Conservation (phyloP, 1,140 invertebrate genomes). For the Colletes latitarsis region DNA sequence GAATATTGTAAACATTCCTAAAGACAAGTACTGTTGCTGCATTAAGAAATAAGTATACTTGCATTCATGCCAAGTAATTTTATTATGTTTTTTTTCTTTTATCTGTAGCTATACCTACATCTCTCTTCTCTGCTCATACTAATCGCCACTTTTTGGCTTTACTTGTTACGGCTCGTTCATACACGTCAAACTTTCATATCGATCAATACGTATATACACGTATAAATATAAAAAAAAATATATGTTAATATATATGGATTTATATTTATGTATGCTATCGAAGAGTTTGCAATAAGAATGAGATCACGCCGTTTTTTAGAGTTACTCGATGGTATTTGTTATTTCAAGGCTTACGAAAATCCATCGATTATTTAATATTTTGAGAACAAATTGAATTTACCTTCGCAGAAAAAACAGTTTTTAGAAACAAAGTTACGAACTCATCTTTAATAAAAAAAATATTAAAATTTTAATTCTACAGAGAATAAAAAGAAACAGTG, state of each 20-base stretch:
- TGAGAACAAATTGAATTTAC: neutral
- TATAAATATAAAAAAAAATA: slow-evolving; percentile 26
- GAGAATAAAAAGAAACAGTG: neutral
- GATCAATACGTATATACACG: slow-evolving; percentile 34
- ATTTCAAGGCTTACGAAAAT: neutral
- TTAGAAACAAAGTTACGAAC: too few relatives aligned
- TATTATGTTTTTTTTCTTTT: neutral
- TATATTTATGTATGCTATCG: slow-evolving; percentile 31
- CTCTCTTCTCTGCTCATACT: slow-evolving; percentile 44
- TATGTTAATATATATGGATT: slow-evolving; percentile 22
- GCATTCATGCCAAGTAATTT: slow-evolving; percentile 21
- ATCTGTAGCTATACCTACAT: slow-evolving; percentile 23
- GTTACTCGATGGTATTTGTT: neutral
- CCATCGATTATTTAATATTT: neutral
- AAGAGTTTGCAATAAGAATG: slow-evolving; percentile 7
- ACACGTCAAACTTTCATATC: slow-evolving; percentile 21
- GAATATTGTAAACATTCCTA: slow-evolving; percentile 55
- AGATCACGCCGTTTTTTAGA: neutral
- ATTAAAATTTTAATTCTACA: neutral
- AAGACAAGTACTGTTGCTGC: slow-evolving; percentile 16
- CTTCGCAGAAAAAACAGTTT: too few relatives aligned
- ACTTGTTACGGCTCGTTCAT: slow-evolving; percentile 34
- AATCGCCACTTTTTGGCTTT: slow-evolving; percentile 42
- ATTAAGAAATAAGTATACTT: slow-evolving; percentile 20
- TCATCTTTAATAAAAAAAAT: neutral